A percentile compares a stretch with the other conserved stretches of the same genome.
Evolutionary conservation across 2,888 invertebrate genomes (phyloP).

Genomic region (Heliconius ismenius): DNA sequence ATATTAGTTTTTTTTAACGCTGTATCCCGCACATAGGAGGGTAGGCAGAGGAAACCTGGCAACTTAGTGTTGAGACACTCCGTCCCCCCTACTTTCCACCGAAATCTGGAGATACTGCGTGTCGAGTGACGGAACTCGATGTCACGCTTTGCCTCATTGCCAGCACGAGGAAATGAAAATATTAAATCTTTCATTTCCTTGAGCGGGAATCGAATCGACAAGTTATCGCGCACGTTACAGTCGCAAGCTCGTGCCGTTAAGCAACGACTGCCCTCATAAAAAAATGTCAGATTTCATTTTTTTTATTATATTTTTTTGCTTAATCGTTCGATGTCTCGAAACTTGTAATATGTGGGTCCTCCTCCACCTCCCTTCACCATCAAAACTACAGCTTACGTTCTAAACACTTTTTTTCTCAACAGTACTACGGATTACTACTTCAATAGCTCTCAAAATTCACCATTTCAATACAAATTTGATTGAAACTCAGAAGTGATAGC

Average conservation of each 20-base stretch:
- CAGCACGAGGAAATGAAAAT: background rate
- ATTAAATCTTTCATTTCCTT: background rate
- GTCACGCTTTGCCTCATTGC: background rate
- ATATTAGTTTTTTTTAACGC: background rate
- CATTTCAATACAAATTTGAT: background rate
- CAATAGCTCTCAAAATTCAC: background rate
- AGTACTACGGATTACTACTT: conserved; percentile 1
- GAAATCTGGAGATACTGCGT: background rate
- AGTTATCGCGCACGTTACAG: background rate
- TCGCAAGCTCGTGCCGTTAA: background rate
- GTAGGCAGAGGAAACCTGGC: background rate
- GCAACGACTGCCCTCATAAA: background rate
- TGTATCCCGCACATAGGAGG: no score
- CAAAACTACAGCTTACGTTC: no score
- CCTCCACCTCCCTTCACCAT: no score
- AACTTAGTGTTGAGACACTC: background rate
- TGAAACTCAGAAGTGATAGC: background rate
- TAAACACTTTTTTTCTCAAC: background rate
- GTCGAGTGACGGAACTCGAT: no score
- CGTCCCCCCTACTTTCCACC: background rate
- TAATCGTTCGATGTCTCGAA: no score
- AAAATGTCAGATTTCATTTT: background rate
- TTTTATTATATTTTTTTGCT: no score
- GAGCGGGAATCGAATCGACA: background rate
- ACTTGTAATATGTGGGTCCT: no score